Percentiles rank a stretch among this genome's conserved stretches.
These are phyloP conservation scores for Melierax canorus DNA, from an alignment of 2,113 vertebrate genomes.

Conservation along the genomic window DNA sequence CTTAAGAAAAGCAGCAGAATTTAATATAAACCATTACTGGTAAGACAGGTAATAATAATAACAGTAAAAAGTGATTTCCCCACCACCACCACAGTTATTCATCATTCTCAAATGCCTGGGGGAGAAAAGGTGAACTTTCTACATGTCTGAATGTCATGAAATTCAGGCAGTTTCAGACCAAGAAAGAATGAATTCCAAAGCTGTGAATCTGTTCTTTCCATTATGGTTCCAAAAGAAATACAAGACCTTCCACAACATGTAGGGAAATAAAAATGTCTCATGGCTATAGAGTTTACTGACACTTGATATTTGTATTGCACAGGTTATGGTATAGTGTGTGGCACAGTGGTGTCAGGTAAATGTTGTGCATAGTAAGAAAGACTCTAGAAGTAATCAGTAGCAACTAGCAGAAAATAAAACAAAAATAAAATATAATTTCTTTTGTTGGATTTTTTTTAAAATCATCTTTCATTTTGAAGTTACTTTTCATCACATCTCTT, in stretches of 20 bases:
- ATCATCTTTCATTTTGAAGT: background rate
- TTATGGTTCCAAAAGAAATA: constrained; percentile 43
- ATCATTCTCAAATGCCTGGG: constrained; percentile 42
- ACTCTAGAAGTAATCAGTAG: background rate
- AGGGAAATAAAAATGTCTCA: constrained; percentile 26
- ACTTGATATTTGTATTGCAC: background rate
- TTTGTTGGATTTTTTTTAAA: background rate
- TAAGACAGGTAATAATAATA: constrained; percentile 62
- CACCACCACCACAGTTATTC: constrained; percentile 30
- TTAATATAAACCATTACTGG: constrained; percentile 56
- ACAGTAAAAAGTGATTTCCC: constrained; percentile 52
- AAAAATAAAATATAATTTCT: background rate
- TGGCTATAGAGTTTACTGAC: background rate
- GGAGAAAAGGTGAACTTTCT: constrained; percentile 62
- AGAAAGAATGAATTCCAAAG: constrained; percentile 41
- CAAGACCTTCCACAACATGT: background rate
- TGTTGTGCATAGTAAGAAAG: background rate
- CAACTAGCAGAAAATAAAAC: background rate
- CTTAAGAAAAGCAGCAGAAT: constrained; percentile 48
- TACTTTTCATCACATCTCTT: background rate
- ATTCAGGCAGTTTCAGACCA: constrained; percentile 41
- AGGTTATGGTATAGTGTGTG: background rate
- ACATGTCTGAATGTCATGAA: constrained; percentile 45
- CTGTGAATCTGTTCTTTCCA: constrained; percentile 59
- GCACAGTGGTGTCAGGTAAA: background rate